phyloP scores from a whole-genome alignment of 2,797 vertebrate genomes.

The Macroramphosus scolopax region DNA sequence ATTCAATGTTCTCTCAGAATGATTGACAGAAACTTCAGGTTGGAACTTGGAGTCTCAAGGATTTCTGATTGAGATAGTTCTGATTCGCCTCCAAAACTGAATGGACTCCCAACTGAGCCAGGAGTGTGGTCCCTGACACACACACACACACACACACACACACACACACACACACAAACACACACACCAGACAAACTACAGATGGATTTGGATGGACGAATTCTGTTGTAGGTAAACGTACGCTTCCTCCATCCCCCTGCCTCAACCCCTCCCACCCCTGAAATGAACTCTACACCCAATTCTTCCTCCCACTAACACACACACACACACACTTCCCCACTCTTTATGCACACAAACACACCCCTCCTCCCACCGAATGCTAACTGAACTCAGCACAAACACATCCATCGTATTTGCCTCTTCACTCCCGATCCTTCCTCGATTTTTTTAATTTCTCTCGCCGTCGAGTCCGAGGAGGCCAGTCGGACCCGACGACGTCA shows the following conservation, averaged over 20 bases:
- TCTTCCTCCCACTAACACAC: conserved; percentile 1
- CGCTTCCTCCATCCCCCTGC: conserved; percentile 1
- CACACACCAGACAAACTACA: conserved; percentile 12
- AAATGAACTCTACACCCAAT: conserved; percentile 16
- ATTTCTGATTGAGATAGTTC: conserved; percentile 27
- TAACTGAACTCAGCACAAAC: conserved; percentile 61
- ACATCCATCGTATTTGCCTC: conserved; percentile 44
- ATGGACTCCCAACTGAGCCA: conserved; percentile 59
- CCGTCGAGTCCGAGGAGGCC: conserved; percentile 44
- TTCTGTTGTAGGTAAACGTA: conserved; percentile 39
- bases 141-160: neutral
- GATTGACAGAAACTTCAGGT: conserved; percentile 13
- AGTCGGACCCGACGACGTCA: conserved; percentile 43
- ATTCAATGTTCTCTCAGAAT: too few relatives aligned
- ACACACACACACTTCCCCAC: conserved; percentile 6
- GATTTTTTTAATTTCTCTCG: conserved; percentile 8
- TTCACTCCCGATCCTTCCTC: conserved; percentile 36
- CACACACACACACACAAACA: conserved; percentile 1
- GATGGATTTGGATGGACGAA: conserved; percentile 13
- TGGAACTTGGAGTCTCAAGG: conserved; percentile 29
- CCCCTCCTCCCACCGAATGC: too few relatives aligned
- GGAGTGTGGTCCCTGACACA: too few relatives aligned
- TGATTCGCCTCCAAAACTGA: conserved; percentile 40
- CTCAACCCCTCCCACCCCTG: conserved; percentile 6
- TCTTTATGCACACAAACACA: conserved; percentile 11